phyloP scores from a whole-genome alignment of 2,888 invertebrate genomes.

The Exephanes ischioxanthus region DNA sequence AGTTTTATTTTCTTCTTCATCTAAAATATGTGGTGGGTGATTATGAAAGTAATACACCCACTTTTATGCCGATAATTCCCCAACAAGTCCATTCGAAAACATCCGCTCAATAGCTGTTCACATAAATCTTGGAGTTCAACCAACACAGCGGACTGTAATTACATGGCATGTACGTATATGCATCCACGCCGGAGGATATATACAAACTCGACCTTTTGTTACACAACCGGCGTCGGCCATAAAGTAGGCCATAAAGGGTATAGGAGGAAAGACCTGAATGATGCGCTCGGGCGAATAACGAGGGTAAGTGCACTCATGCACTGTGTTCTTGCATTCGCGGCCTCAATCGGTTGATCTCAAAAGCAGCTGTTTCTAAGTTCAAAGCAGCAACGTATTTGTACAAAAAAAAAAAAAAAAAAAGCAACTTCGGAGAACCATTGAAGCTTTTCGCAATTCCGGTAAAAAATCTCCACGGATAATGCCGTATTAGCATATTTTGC shows the following conservation, averaged over 20 bases:
- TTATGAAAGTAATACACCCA: too few species aligned
- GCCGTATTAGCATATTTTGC: constrained; percentile 49
- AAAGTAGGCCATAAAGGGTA: constrained; percentile 47
- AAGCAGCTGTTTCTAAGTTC: constrained; percentile 40
- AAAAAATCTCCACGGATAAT: constrained; percentile 21
- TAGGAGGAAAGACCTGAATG: constrained; percentile 67
- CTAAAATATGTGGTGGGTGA: too few species aligned
- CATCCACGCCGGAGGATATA: neutral
- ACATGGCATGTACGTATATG: neutral
- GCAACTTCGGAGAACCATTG: constrained; percentile 24
- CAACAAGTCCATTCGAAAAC: neutral
- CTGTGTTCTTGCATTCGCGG: constrained; percentile 74
- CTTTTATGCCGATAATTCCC: neutral
- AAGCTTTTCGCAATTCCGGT: neutral
- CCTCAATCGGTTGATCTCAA: constrained; percentile 71
- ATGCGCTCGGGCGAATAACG: constrained; percentile 75
- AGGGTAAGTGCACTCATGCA: constrained; percentile 77
- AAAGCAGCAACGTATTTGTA: constrained; percentile 36
- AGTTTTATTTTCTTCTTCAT: neutral
- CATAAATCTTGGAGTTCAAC: neutral
- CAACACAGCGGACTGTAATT: neutral
- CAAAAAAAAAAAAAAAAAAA: neutral
- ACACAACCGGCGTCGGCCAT: constrained; percentile 53
- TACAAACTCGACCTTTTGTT: constrained; percentile 42
- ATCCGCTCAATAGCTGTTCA: neutral